phyloP scores from a whole-genome alignment of 2,113 vertebrate species.

The Misgurnus anguillicaudatus region DNA sequence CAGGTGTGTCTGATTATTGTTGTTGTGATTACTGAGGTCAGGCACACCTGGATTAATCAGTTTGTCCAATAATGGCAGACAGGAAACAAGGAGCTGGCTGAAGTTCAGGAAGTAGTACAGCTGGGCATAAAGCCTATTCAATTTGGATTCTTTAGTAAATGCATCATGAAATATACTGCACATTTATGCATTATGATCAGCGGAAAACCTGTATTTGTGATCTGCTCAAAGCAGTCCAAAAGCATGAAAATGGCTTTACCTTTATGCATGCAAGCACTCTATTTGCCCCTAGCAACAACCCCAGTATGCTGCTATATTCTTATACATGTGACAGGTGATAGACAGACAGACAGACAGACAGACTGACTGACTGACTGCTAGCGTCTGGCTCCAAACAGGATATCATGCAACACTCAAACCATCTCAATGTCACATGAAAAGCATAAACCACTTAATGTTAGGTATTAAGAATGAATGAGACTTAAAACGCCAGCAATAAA shows the following conservation, averaged over 20 bases:
- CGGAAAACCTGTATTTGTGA: no score
- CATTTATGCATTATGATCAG: no score
- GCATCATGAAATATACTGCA: no score
- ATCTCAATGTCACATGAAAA: slow-evolving; percentile 29
- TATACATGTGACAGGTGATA: slow-evolving; percentile 18
- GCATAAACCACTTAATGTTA: not conserved
- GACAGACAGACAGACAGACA: no score
- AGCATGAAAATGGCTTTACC: not conserved
- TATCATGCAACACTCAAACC: slow-evolving; percentile 11
- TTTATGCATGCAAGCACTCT: not conserved
- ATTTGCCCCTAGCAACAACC: slow-evolving; percentile 31
- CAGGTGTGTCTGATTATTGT: no score
- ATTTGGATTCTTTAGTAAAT: no score
- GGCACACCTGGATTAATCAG: no score
- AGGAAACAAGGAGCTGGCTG: no score
- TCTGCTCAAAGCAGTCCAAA: not conserved
- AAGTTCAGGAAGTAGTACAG: no score
- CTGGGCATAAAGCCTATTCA: no score
- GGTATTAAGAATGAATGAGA: not conserved
- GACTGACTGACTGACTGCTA: slow-evolving; percentile 4
- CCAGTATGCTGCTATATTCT: slow-evolving; percentile 19
- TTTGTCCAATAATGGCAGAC: no score
- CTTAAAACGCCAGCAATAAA: not conserved
- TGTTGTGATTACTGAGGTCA: no score
- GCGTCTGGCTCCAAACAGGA: slow-evolving; percentile 10